phyloP scores from a whole-genome alignment of 2,113 vertebrate species.

The Sinocyclocheilus anophthalmus region DNA sequence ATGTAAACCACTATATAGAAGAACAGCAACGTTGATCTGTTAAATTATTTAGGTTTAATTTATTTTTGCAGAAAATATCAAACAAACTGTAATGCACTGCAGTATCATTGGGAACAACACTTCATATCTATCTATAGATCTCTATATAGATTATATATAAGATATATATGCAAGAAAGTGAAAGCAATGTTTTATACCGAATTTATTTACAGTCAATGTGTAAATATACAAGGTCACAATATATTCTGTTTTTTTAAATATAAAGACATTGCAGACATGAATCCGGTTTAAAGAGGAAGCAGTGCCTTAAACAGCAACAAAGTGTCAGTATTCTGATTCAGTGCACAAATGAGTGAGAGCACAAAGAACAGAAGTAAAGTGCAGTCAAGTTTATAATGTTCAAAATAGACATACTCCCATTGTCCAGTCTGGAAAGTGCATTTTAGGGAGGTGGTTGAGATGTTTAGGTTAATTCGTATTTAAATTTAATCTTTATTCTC shows the following conservation, averaged over 20 bases:
- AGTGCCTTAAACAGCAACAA: constrained; percentile 2
- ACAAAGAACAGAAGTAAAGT: constrained; percentile 16
- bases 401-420: background rate
- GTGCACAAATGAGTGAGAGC: constrained; percentile 12
- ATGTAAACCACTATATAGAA: too few relatives aligned
- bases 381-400: constrained; percentile 10
- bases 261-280: background rate
- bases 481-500: background rate
- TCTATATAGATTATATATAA: too few relatives aligned
- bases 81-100: too few relatives aligned
- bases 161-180: background rate
- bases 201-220: constrained; percentile 1
- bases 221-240: constrained; percentile 21
- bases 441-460: background rate
- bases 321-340: background rate
- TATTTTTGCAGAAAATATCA: too few relatives aligned
- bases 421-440: constrained; percentile 4
- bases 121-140: too few relatives aligned
- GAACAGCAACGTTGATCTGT: too few relatives aligned
- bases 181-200: background rate
- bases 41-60: too few relatives aligned
- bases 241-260: background rate
- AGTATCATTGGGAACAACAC: too few relatives aligned
- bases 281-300: background rate
- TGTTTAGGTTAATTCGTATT: background rate